Base-by-base conservation (phyloP, 35 echinoderm and acorn worm genomes). In the Stichopus chloronotus region DNA sequence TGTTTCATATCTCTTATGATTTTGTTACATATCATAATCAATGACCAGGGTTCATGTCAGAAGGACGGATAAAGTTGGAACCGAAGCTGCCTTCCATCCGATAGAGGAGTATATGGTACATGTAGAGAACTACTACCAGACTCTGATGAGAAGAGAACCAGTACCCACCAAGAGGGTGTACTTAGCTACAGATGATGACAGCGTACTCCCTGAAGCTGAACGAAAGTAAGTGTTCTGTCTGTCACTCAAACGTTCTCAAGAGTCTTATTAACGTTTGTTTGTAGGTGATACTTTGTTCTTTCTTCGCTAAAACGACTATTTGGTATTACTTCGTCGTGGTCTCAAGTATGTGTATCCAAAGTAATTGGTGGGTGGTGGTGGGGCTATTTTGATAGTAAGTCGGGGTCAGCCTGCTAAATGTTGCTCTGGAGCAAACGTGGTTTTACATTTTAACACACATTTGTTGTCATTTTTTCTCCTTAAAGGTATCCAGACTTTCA, bases 1-100 rank as follows among this genome's bases (percentile, higher is more conserved):
- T 43, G 30, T 43, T 43, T 43, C 3, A 43, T 43, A 43, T 43
- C 30, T 43, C 3, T 43, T 43, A 43, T 43, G 30, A 43, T 43
- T 43, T 43, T 43, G 30, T 43, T 43, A 43, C 30, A 43, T 43
- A 43, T 43, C 30, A 43, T 43, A 9, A 20, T 4, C 52, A 16
- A 8, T 83, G n/a, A 12, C 14, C 92, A 99, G 97, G 52, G 80
- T 99, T 55, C 97, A 99, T 72, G 97, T 99, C 8, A 95, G 97
- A 91, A 79, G 97, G 13, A 99, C 97, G 16, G 97, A 99, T 78
- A 99, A 99, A 87, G 97, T 99, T 25, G 97, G 97, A 22, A 99
- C 95, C 16, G 97, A 99, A 56, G 97, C 97, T 12, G 95, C 97
- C 68, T 96, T 96, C 68, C 97, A 99, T 80, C 92, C 94, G 21